These are phyloP conservation scores for Kryptopterus vitreolus DNA, from an alignment of 2,797 vertebrate genomes.

Conservation along the genomic window DNA sequence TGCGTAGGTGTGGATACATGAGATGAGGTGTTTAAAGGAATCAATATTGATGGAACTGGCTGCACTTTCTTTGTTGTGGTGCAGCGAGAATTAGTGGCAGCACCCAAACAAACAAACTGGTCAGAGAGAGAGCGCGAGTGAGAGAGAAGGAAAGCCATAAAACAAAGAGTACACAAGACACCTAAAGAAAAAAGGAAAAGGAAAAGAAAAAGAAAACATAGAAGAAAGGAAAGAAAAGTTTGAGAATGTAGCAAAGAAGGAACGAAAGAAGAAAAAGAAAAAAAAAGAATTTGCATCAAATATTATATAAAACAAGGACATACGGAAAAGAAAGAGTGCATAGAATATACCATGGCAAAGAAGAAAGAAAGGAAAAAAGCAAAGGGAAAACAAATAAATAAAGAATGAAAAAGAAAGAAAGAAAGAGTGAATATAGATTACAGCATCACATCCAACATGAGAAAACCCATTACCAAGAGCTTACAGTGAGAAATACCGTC, in stretches of 20 bases:
- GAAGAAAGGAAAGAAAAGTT: too few species aligned
- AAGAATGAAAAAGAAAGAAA: too few species aligned
- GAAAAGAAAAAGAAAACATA: not conserved
- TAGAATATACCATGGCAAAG: not conserved
- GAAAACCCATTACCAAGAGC: not conserved
- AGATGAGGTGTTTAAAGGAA: conserved; percentile 46
- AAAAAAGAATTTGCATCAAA: not conserved
- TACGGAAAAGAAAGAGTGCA: not conserved
- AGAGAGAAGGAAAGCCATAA: not conserved
- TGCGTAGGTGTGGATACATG: conserved; percentile 4
- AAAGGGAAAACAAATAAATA: not conserved
- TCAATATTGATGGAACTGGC: conserved; percentile 66
- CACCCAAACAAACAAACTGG: conserved; percentile 69
- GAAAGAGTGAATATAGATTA: not conserved
- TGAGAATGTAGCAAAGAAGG: too few species aligned
- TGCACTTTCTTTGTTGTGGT: conserved; percentile 50
- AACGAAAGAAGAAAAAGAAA: not conserved
- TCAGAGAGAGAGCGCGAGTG: not conserved
- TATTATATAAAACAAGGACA: too few species aligned
- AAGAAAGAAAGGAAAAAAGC: not conserved
- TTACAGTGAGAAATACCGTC: not conserved
- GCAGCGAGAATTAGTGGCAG: conserved; percentile 57
- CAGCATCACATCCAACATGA: not conserved
- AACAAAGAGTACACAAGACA: too few species aligned
- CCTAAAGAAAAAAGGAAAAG: not conserved